Base-by-base conservation (phyloP, 2,888 invertebrate species). In the Anthophora plumipes region DNA sequence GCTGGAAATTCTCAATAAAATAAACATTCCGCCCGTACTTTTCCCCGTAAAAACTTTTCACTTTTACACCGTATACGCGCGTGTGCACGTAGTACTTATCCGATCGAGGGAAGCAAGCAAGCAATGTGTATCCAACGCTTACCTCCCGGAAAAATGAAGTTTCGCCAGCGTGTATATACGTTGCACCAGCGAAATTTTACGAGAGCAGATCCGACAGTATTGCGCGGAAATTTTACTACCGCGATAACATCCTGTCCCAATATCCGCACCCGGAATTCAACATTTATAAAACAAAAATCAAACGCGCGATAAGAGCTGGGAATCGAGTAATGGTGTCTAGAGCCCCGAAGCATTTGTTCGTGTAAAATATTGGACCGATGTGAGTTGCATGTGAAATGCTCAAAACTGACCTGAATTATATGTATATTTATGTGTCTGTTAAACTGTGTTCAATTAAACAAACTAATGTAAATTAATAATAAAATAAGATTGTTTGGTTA, bases 111-210 rank as follows among this genome's bases (percentile, higher is more conserved):
- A 14, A 7, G 4, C 22, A 39, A 22, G 9, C 46, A 31, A 37
- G 25, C 22, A 14, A 48, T 12, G 46, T 54, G 73, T 60, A 64
- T 41, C 67, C 46, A 31, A 9, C 64, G 55, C 69, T 82, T 77
- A 82, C 82, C 76, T 84, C 70, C 17, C 70, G 55, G 68, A 59
- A 84, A 85, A 84, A 84, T 83, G 73, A 76, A 80, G 77, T 77
- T 76, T 75, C 55, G 61, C 57, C 31, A 31, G 59, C 74, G 63
- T 39, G 73, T 64, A 48, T 55, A 2, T 69, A 57, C 61, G 67
- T n/a, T n/a, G 31, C 14, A 5, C 60, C 12, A 31, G 57, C 22
- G 50, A 82, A 80, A 48, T 82, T 83, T 84, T 80, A 80, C 77
- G 77, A 75, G 52, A 43, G 48, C 61, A 60, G 63, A 73, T 67